These are phyloP conservation scores for Cephus nigrinus DNA, from an alignment of 2,888 invertebrate genomes.

Conservation along the genomic window DNA sequence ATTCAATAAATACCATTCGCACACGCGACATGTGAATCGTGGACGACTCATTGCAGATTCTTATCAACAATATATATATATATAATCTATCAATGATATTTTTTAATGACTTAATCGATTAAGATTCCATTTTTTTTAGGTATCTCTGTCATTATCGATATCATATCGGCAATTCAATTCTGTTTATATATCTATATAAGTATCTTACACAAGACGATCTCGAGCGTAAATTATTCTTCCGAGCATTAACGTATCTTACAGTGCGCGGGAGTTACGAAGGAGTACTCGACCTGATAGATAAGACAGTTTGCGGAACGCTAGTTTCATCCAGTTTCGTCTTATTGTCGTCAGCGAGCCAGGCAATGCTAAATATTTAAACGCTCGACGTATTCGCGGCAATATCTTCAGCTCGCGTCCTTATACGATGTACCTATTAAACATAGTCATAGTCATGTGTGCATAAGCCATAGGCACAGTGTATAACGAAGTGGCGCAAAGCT, in stretches of 20 bases:
- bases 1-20: too few relatives aligned
- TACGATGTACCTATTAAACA: not conserved
- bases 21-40: too few relatives aligned
- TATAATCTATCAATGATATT: too few relatives aligned
- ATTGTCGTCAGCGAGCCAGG: not conserved
- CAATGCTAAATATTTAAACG: constrained; percentile 18
- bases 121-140: not conserved
- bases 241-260: not conserved
- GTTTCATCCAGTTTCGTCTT: constrained; percentile 15
- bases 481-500: not conserved
- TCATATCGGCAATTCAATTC: not conserved
- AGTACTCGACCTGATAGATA: constrained; percentile 7
- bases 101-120: not conserved
- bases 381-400: not conserved
- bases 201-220: not conserved
- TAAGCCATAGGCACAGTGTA: too few relatives aligned
- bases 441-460: not conserved
- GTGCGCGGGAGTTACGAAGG: not conserved
- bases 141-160: not conserved
- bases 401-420: not conserved
- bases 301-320: constrained; percentile 18
- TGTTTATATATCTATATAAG: not conserved
- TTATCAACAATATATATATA: too few relatives aligned
- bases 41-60: too few relatives aligned
- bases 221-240: too few relatives aligned